Percentiles rank a stretch among this genome's conserved stretches.
Evolutionary conservation across 1,140 invertebrate genomes (phyloP).

Genomic region (Gryon sp.): DNA sequence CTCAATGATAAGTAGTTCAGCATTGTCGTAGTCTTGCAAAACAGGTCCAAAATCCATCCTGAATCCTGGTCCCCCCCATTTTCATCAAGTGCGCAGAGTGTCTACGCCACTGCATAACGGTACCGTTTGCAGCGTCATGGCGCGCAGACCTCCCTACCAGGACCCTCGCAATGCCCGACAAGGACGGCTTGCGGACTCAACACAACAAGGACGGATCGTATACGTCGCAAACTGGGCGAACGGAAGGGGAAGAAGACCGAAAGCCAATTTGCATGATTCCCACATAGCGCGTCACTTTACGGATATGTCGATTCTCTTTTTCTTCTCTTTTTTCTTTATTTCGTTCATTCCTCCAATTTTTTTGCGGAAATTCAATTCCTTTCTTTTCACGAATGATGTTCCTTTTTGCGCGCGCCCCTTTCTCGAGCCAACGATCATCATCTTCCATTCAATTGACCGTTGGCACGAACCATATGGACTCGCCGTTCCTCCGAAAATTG

Average conservation of each 20-base stretch:
- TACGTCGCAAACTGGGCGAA: slow-evolving; percentile 39
- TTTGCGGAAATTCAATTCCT: slow-evolving; percentile 44
- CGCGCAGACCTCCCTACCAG: slow-evolving; percentile 61
- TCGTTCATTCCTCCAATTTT: too few relatives aligned
- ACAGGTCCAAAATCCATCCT: slow-evolving; percentile 28
- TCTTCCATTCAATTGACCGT: slow-evolving; percentile 26
- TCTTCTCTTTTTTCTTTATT: too few relatives aligned
- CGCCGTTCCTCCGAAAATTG: slow-evolving; percentile 1
- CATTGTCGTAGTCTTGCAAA: slow-evolving; percentile 74
- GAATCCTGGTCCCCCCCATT: slow-evolving; percentile 30
- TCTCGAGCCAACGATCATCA: slow-evolving; percentile 21
- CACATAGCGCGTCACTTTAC: slow-evolving; percentile 67
- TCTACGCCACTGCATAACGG: slow-evolving; percentile 75
- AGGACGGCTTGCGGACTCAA: slow-evolving; percentile 72
- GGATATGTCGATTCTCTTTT: slow-evolving; percentile 69
- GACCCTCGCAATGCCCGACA: slow-evolving; percentile 67
- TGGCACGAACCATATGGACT: slow-evolving; percentile 28
- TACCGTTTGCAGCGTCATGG: slow-evolving; percentile 72
- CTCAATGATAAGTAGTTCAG: slow-evolving; percentile 77
- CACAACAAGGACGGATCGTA: slow-evolving; percentile 73
- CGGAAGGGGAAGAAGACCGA: slow-evolving; percentile 57
- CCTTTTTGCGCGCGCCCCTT: neutral
- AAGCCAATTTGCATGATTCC: slow-evolving; percentile 66
- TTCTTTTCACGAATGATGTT: slow-evolving; percentile 17
- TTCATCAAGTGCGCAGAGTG: slow-evolving; percentile 8